Percentiles rank a stretch among this genome's conserved stretches.
Conservation (phyloP, 2,888 invertebrate genomes). For the Drosophila infuscata region DNA sequence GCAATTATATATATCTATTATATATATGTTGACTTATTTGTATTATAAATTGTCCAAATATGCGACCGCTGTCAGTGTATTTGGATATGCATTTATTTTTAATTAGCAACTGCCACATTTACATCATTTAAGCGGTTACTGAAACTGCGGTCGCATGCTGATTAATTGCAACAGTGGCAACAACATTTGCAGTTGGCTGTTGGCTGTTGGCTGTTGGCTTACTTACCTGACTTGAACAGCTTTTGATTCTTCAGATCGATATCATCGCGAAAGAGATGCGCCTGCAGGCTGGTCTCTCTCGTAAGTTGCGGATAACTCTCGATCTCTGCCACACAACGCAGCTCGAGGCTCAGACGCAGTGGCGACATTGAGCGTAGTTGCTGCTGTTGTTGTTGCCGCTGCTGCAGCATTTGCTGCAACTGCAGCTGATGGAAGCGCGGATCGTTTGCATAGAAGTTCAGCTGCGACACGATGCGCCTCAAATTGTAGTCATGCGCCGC, state of each 20-base stretch:
- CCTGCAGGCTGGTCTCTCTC: slow-evolving; percentile 75
- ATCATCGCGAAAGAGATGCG: slow-evolving; percentile 78
- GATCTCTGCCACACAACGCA: slow-evolving; percentile 83
- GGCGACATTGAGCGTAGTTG: slow-evolving; percentile 40
- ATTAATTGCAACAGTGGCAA: slow-evolving; percentile 46
- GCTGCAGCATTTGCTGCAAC: slow-evolving; percentile 43
- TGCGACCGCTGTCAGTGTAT: slow-evolving; percentile 55
- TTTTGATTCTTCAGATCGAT: slow-evolving; percentile 83
- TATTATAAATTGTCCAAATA: slow-evolving; percentile 71
- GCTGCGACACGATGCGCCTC: slow-evolving; percentile 78
- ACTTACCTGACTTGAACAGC: slow-evolving; percentile 82
- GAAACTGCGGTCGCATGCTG: slow-evolving; percentile 68
- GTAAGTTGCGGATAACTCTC: slow-evolving; percentile 77
- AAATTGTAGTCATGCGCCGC: slow-evolving; percentile 82
- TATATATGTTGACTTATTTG: slow-evolving; percentile 46
- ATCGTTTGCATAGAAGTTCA: slow-evolving; percentile 83
- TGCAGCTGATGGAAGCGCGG: slow-evolving; percentile 72
- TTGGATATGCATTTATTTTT: slow-evolving; percentile 68
- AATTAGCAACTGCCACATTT: slow-evolving; percentile 66
- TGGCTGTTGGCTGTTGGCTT: background rate
- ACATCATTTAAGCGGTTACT: slow-evolving; percentile 39
- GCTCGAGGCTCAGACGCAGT: slow-evolving; percentile 63
- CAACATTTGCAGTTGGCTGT: background rate
- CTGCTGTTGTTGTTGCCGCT: slow-evolving; percentile 31
- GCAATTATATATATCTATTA: slow-evolving; percentile 55